Conservation (phyloP, 2,888 invertebrate species). For the Cryptophagus acutangulus region DNA sequence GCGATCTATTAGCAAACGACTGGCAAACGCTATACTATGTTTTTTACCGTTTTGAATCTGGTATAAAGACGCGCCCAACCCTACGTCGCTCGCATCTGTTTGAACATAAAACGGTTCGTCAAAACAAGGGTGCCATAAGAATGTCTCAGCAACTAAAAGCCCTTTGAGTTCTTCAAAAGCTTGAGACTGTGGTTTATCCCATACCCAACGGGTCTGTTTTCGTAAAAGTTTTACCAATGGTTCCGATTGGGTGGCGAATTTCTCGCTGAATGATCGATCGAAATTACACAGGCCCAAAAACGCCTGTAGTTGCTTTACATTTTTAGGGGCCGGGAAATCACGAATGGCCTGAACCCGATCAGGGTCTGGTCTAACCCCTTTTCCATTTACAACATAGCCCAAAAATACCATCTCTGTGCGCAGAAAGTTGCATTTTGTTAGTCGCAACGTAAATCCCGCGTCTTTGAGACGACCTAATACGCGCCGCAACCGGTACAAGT, state of each 20-base stretch:
- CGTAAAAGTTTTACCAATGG: constrained; percentile 3
- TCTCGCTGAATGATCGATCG: constrained; percentile 7
- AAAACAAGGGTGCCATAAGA: no score
- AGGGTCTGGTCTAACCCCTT: neutral
- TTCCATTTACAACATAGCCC: neutral
- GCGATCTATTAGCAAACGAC: constrained; percentile 10
- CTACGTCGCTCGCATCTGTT: constrained; percentile 6
- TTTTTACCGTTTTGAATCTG: constrained; percentile 6
- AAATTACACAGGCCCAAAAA: constrained; percentile 14
- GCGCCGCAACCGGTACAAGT: neutral
- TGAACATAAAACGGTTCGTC: no score
- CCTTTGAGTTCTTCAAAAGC: constrained; percentile 8
- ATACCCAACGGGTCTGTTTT: constrained; percentile 3
- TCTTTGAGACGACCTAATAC: neutral
- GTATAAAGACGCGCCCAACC: constrained; percentile 7
- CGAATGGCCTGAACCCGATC: constrained; percentile 6
- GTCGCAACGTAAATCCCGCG: neutral
- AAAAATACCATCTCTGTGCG: neutral
- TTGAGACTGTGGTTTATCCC: constrained; percentile 1
- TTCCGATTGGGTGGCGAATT: constrained; percentile 5
- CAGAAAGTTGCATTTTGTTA: neutral
- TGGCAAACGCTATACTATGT: constrained; percentile 4
- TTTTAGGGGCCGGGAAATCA: constrained; percentile 5
- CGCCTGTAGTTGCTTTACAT: constrained; percentile 3
- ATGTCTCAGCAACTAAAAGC: constrained; percentile 1